These are phyloP conservation scores for Gonocerus acuteangulatus DNA, from an alignment of 2,888 invertebrate genomes.

Conservation along the genomic window DNA sequence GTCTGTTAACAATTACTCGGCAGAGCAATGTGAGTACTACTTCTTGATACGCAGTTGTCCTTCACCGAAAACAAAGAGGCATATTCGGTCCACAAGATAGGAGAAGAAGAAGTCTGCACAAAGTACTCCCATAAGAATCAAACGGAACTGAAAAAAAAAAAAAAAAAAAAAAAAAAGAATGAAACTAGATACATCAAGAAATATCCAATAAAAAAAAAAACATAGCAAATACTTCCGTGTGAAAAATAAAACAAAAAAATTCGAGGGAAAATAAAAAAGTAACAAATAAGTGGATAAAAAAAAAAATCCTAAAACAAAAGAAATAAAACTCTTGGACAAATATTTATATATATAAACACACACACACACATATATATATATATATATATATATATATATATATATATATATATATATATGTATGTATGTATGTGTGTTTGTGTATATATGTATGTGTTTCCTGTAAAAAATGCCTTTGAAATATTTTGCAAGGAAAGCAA, in stretches of 20 bases:
- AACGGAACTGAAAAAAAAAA: conserved; percentile 71
- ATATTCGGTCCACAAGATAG: conserved; percentile 73
- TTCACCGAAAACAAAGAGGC: conserved; percentile 80
- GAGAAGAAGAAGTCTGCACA: conserved; percentile 79
- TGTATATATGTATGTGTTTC: no score
- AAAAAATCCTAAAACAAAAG: no score
- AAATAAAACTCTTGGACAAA: no score
- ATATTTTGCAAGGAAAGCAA: no score
- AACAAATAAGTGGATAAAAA: no score
- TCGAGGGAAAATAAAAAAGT: not conserved
- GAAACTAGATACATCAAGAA: not conserved
- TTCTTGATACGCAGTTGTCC: conserved; percentile 48
- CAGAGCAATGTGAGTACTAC: not conserved
- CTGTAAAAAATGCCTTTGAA: no score
- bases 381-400: no score
- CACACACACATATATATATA: no score
- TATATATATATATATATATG: no score
- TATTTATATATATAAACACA: no score
- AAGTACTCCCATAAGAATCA: conserved; percentile 72
- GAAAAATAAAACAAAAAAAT: not conserved
- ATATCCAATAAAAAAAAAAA: not conserved
- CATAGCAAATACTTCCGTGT: not conserved
- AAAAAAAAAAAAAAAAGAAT: conserved; percentile 25
- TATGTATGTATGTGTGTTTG: no score
- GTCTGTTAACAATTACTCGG: not conserved